Evolutionary conservation across 2,888 invertebrate genomes (phyloP), one percentile per base, ranked within the genome.

Genomic region (Rutpela maculata): DNA sequence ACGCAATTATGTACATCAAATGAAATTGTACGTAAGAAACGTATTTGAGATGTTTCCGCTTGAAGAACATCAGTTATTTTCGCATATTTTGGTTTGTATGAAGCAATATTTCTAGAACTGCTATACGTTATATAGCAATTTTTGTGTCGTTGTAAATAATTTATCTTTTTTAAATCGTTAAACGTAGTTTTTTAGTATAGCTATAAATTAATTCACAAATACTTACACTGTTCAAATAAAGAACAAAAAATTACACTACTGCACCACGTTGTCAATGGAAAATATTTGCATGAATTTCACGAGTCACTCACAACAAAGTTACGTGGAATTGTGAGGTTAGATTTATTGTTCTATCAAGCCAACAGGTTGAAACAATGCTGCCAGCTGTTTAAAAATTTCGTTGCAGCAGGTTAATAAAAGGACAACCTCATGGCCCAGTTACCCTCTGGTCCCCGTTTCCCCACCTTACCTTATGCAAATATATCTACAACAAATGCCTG

Each of bases 21-120:
- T 75, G 68, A 59, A 68, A 18, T 26, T 56, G 66, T 62, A 38
- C 68, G 35, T 67, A 68, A 68, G n/a, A 12, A 57, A 35, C 35
- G 68, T 68, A 57, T 74, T 74, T 59, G 68, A 68, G 59, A 22
- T 26, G 38, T 75, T 35, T 75, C 55, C 19, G 15, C 59, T 50
- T 31, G 63, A 5, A 60, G 19, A 26, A 62, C 1, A 62, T 57
- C 56, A 60, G 60, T 59, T 50, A 70, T 56, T 70, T 75, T 75
- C 63, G 62, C 75, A 65, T 75, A 70, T 55, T 70, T 75, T 70
- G 56, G 18, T 69, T 75, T 68, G 17, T 74, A 74, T 31, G 68
- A 74, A 1, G 68, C 17, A 22, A 75, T 75, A 75, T 75, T 75
- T 69, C 69, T 18, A 31, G 68, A 62, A 35, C 69, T 75, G 35